Conservation (phyloP, 2,113 vertebrate genomes). For the Blennius ocellaris region DNA sequence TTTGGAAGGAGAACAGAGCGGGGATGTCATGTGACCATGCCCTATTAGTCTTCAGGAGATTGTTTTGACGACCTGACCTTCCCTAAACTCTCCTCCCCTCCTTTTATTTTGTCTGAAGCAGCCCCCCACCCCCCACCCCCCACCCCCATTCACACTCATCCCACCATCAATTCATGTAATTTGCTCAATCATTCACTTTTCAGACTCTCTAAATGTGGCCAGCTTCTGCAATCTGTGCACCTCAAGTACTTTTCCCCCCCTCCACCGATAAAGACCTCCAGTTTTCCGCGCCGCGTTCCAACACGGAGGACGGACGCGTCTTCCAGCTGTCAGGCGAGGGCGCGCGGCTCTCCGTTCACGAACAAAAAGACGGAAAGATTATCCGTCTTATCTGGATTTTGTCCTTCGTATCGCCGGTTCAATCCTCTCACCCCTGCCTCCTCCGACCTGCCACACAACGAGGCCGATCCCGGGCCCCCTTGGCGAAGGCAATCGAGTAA, state of each 20-base stretch:
- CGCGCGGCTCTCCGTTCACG: too few relatives aligned
- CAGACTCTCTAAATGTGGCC: constrained; percentile 15
- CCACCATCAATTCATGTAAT: constrained; percentile 51
- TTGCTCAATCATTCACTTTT: constrained; percentile 56
- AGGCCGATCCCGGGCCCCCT: too few relatives aligned
- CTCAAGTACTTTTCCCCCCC: constrained; percentile 28
- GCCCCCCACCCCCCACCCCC: constrained; percentile 27
- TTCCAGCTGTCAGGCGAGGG: constrained; percentile 14
- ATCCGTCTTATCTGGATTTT: too few relatives aligned
- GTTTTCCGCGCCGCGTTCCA: constrained; percentile 50
- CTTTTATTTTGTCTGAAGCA: constrained; percentile 63
- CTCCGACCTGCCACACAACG: background rate
- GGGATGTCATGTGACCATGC: constrained; percentile 66
- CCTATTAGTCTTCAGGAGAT: constrained; percentile 70
- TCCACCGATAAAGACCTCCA: constrained; percentile 45
- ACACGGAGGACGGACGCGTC: constrained; percentile 26
- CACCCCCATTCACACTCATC: constrained; percentile 28
- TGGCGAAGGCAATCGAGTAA: constrained; percentile 8
- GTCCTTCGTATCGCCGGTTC: too few relatives aligned
- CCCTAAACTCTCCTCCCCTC: constrained; percentile 31
- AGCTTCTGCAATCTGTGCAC: constrained; percentile 22
- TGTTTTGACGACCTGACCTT: constrained; percentile 77
- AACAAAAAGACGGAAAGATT: too few relatives aligned
- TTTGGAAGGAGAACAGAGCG: constrained; percentile 45
- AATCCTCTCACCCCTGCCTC: too few relatives aligned